Base-by-base conservation (phyloP, 2,113 vertebrate species). In the Sitta europaea region DNA sequence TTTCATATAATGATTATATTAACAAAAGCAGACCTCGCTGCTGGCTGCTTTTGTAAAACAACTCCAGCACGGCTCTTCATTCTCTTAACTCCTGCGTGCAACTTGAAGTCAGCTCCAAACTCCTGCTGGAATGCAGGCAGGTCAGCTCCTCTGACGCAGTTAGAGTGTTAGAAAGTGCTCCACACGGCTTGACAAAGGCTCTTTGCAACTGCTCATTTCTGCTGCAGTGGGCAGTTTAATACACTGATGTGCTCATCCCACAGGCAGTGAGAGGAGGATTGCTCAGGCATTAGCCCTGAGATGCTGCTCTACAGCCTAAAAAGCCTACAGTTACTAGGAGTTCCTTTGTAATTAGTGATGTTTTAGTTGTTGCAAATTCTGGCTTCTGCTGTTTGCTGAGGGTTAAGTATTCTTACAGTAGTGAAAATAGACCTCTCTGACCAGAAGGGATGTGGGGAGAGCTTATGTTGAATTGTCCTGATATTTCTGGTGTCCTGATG, bases 21-120 rank as follows among this genome's bases (percentile, higher is more conserved):
- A 93, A 96, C 88, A 95, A 90, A 93, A 86, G 93, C 71, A 48
- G 51, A 53, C 43, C 93, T 95, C 28, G 2, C 88, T 78, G 92
- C 43, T 88, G 88, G 93, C 88, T 63, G 86, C 82, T 68, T 95
- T 94, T 96, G 85, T 96, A 83, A 43, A 94, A 88, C 78, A 93
- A 45, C 79, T 93, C 72, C 76, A 29, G 67, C n/a, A 8, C 11
- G 42, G 79, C 75, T 88, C 90, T 67, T 83, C 85, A 0, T 73
- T 83, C 82, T 92, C 82, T 70, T 55, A 86, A 90, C 78, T 93
- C 42, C 12, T 63, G 63, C 19, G 14, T 40, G 59, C 12, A 23
- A 62, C 90, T 94, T 57, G 45, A 71, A 95, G 61, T 73, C 77
- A 74, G 75, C 90, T 83, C 67, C 2, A 47, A 88, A 20, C 74